Evolutionary conservation across 2,113 vertebrate species (phyloP).

Genomic region (Corydoras sp.): DNA sequence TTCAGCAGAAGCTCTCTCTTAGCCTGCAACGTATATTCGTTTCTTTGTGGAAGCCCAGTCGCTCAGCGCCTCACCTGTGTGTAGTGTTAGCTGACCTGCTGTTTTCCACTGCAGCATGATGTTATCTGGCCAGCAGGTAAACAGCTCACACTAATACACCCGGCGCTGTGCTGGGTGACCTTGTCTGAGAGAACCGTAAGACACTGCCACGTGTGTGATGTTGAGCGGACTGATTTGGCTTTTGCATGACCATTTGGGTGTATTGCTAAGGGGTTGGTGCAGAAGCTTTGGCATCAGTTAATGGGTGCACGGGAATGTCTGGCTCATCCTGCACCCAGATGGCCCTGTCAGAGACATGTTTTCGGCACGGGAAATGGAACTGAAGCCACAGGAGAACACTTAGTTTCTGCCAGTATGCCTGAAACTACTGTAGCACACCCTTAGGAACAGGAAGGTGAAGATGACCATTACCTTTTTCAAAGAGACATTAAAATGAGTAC

Average conservation of each 20-base stretch:
- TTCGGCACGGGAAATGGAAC: slow-evolving; percentile 32
- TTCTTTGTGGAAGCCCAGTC: too few relatives aligned
- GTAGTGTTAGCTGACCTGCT: slow-evolving; percentile 31
- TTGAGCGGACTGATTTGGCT: too few relatives aligned
- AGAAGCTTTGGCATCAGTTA: slow-evolving; percentile 18
- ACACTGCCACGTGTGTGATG: background rate
- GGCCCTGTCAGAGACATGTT: slow-evolving; percentile 41
- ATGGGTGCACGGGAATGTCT: slow-evolving; percentile 31
- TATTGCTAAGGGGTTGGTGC: too few relatives aligned
- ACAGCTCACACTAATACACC: slow-evolving; percentile 23
- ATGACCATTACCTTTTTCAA: too few relatives aligned
- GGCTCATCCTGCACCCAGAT: slow-evolving; percentile 34
- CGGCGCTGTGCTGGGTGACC: slow-evolving; percentile 24
- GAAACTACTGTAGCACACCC: too few relatives aligned
- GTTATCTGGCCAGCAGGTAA: slow-evolving; percentile 29
- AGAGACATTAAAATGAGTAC: too few relatives aligned
- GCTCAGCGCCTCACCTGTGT: slow-evolving; percentile 12
- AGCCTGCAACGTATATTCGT: too few relatives aligned
- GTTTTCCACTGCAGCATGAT: slow-evolving; percentile 15
- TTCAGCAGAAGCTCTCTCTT: too few relatives aligned
- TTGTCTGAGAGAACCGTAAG: slow-evolving; percentile 8
- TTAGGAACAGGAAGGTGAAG: too few relatives aligned
- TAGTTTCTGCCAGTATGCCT: too few relatives aligned
- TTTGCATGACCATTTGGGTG: too few relatives aligned
- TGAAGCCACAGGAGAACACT: slow-evolving; percentile 8